Evolutionary conservation across 2,113 vertebrate species (phyloP).

Genomic region (Centrocercus urophasianus): DNA sequence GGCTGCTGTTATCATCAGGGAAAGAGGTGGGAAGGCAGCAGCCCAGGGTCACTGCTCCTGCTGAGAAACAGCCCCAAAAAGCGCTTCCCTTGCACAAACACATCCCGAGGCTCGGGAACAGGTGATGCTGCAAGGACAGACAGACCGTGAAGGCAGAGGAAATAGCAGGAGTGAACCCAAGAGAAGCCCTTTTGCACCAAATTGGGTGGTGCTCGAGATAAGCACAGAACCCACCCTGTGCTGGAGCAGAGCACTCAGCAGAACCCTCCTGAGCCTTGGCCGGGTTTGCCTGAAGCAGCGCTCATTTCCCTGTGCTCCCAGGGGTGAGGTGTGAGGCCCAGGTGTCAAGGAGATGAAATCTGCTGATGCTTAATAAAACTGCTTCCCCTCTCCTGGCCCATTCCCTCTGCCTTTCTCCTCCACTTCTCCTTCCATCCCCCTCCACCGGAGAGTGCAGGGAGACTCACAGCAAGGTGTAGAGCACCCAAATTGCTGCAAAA

Average conservation of each 20-base stretch:
- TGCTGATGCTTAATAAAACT: background rate
- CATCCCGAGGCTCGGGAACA: background rate
- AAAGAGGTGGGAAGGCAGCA: slow-evolving; percentile 62
- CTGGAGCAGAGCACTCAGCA: background rate
- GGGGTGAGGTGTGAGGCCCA: background rate
- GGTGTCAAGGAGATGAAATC: background rate
- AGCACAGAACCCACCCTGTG: background rate
- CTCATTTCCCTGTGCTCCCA: background rate
- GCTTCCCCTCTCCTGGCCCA: background rate
- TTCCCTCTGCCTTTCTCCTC: background rate
- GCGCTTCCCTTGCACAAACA: background rate
- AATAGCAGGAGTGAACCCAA: background rate
- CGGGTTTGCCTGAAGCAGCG: background rate
- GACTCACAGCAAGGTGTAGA: background rate
- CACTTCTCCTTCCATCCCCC: background rate
- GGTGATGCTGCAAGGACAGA: background rate
- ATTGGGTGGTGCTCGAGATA: background rate
- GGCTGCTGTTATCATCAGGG: slow-evolving; percentile 48
- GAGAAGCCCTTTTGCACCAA: background rate
- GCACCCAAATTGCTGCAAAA: background rate
- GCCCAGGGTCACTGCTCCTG: background rate
- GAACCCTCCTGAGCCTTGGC: background rate
- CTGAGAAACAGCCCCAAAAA: background rate
- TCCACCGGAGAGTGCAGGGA: background rate
- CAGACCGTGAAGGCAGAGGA: background rate